Evolutionary conservation across 2,888 invertebrate species (phyloP), one percentile per base, ranked within the genome.

Genomic region (Proisotoma minuta): DNA sequence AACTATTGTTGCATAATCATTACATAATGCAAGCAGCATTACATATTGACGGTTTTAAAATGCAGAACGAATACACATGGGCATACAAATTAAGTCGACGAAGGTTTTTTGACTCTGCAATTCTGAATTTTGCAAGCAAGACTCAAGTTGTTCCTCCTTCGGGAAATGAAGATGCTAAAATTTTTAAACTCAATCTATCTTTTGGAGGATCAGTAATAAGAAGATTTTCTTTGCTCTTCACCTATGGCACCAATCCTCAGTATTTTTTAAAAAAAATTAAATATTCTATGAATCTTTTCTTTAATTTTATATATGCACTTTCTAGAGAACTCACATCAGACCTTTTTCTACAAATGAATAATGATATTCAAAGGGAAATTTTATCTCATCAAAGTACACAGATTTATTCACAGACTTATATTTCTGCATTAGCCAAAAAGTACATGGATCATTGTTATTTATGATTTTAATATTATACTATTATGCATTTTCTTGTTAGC

Each of bases 121-220:
- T 59, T 12, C 39, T 65, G 43, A 65, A 63, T 57, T 52, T 58
- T 40, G 63, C 68, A 10, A 48, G 51, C 27, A 68, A 63, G 52
- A 60, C 63, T 3, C 56, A 63, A 57, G 63, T 63, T 1, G 93
- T 0, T 23, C 63, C 54, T 10, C 52, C 57, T 3, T 20, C 60
- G n/a, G 63, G 48, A 8, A 54, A 63, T 52, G 60, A 59, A 47
- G 63, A 63, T 60, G 59, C 63, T 20, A 59, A 63, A 48, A 63
- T 63, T 15, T 26, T 51, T 12, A 60, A 57, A 47, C 51, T 63
- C n/a, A 52, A 59, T 26, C 40, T 63, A 40, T 54, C 63, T 18
- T 60, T 63, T 52, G 63, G 63, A 10, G 63, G 63, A 20, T 57
- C 57, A 29, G 60, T 60, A 8, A 57, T 63, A 12, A n/a, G 48